Base-by-base conservation (phyloP, 2,888 invertebrate species). In the Calliopum simillimum region DNA sequence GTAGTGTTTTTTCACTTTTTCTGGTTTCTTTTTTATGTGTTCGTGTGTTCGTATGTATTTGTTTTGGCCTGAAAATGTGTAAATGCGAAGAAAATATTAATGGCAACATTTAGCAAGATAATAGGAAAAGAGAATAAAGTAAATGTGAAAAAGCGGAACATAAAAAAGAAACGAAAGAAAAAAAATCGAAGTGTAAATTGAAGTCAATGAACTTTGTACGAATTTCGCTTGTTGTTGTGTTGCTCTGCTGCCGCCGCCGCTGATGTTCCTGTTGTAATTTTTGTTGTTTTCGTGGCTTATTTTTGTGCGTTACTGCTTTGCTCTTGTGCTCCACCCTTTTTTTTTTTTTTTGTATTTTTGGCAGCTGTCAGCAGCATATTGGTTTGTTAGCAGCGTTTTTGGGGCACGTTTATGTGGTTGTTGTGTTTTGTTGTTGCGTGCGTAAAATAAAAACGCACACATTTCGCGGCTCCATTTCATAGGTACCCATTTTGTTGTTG, bases 191-290 rank as follows among this genome's bases (percentile, higher is more conserved):
- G 25, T 25, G 21, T 43, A 33, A 64, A 53, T 64, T n/a, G 56
- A 77, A 81, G 82, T 82, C 82, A 81, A 79, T 82, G 82, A 82
- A 82, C 82, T 82, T 82, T 82, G 82, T 77, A 80, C 82, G 80
- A 80, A 81, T 82, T 82, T 79, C 56, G 53, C 61, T 46, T 63
- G 63, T 67, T 49, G 56, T 61, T 71, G 43, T 56, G 55, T 67
- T 68, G 62, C 43, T n/a, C n/a, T 68, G 51, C 43, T 64, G 56
- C 43, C 8, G 47, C 19, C 58, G 69, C 56, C 62, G 25, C 47
- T 65, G 43, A 25, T 58, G 59, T 53, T 66, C 16, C 53, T 51
- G 62, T 41, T 51, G 19, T 41, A 56, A 46, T 4, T 4, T 14
- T 55, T 55, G 62, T 41, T 69, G 59, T 19, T 64, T 55, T 70